Evolutionary conservation across 2,888 invertebrate species (phyloP).

Genomic region (Acanthococcus lagerstroemiae): DNA sequence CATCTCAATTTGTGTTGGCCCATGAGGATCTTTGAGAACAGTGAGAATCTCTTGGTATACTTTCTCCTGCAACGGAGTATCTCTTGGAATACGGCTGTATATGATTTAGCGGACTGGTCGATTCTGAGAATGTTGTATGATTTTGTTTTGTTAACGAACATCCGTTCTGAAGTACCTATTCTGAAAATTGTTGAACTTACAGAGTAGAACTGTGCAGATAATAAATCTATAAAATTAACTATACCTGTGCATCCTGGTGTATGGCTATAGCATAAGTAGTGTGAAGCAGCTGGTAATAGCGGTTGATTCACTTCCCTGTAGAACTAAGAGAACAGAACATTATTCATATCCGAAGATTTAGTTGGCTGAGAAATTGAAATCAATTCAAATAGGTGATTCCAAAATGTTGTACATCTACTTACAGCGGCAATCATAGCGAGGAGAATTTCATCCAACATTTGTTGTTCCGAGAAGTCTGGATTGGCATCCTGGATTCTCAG

Average conservation of each 20-base stretch:
- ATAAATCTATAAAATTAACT: too few relatives aligned
- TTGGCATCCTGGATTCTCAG: neutral
- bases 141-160: too few relatives aligned
- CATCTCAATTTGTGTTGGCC: neutral
- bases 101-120: too few relatives aligned
- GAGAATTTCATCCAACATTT: conserved; percentile 4
- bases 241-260: neutral
- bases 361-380: too few relatives aligned
- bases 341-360: neutral
- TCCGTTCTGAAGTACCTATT: too few relatives aligned
- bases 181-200: too few relatives aligned
- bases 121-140: too few relatives aligned
- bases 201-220: too few relatives aligned
- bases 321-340: neutral
- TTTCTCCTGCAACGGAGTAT: too few relatives aligned
- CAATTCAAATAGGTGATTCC: too few relatives aligned
- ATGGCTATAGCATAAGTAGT: conserved; percentile 5
- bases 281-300: neutral
- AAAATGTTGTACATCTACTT: neutral
- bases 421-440: conserved; percentile 9
- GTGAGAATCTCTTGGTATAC: neutral
- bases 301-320: conserved; percentile 11
- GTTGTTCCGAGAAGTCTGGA: conserved; percentile 3
- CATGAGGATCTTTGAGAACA: neutral
- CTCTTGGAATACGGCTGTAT: too few relatives aligned